Conservation (phyloP, 2,113 vertebrate genomes). For the Xiphias gladius region DNA sequence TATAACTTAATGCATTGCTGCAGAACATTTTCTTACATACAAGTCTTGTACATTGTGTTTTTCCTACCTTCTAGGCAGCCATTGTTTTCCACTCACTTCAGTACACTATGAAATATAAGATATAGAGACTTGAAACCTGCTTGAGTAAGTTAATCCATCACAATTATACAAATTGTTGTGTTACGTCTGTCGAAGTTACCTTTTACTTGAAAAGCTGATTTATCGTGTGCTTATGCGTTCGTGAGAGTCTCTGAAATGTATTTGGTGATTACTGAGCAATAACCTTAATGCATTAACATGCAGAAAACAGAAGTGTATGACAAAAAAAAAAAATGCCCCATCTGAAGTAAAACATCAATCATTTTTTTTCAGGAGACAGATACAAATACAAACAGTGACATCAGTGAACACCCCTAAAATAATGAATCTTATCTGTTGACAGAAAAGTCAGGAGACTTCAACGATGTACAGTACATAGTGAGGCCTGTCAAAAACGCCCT, state of each 20-base stretch:
- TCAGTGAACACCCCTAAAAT: slow-evolving; percentile 15
- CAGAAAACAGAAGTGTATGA: slow-evolving; percentile 1
- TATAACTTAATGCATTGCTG: background rate
- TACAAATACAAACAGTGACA: slow-evolving; percentile 1
- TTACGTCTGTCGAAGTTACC: background rate
- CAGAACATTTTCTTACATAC: background rate
- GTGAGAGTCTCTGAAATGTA: slow-evolving; percentile 21
- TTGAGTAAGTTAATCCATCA: slow-evolving; percentile 5
- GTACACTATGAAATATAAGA: background rate
- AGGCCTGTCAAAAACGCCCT: slow-evolving; percentile 30
- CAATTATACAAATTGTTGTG: background rate
- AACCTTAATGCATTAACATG: slow-evolving; percentile 6
- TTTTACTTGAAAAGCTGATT: background rate
- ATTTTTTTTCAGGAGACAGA: slow-evolving; percentile 23
- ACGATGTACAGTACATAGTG: slow-evolving; percentile 27
- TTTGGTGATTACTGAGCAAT: slow-evolving; percentile 47
- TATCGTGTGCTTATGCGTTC: background rate
- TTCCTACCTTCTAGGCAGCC: background rate
- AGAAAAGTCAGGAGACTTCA: slow-evolving; percentile 9
- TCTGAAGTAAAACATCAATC: background rate
- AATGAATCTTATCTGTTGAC: slow-evolving; percentile 7
- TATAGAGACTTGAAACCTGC: background rate
- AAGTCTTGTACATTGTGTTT: background rate
- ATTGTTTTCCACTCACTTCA: background rate
- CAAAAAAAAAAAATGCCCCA: background rate